Conservation (phyloP, 2,113 vertebrate genomes). For the Malaclemys terrapin region DNA sequence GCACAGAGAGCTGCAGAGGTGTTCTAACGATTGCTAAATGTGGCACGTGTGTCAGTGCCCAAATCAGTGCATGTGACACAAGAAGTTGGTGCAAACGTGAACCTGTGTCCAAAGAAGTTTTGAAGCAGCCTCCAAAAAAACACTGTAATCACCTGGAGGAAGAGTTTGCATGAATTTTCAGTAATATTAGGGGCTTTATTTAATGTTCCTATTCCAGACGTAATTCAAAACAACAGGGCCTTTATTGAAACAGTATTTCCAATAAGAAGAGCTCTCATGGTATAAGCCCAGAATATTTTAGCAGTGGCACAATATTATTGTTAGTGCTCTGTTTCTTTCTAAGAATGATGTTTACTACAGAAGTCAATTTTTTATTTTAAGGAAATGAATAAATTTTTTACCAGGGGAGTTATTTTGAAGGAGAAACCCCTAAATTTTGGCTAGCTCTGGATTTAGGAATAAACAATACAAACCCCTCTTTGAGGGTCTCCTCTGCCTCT, state of each 20-base stretch:
- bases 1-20: not conserved
- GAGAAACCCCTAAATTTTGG: not conserved
- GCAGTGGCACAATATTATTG: constrained; percentile 33
- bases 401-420: not conserved
- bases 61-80: not conserved
- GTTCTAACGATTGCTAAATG: not conserved
- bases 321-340: not conserved
- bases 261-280: constrained; percentile 21
- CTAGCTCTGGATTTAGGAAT: not conserved
- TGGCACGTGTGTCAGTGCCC: not conserved
- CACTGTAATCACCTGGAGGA: constrained; percentile 10
- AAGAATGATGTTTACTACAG: not conserved
- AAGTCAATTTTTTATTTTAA: not conserved
- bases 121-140: not conserved
- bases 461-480: not conserved
- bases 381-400: constrained; percentile 15
- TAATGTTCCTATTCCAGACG: constrained; percentile 9
- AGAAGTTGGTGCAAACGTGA: not conserved
- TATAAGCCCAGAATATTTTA: constrained; percentile 45
- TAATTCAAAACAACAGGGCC: constrained; percentile 1
- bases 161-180: not conserved
- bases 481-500: not conserved
- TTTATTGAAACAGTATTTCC: constrained; percentile 19
- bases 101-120: not conserved
- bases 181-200: constrained; percentile 9